Conservation (phyloP, 37 sponge, comb jelly and placozoan species). For the Lycopodina hypogea region DNA sequence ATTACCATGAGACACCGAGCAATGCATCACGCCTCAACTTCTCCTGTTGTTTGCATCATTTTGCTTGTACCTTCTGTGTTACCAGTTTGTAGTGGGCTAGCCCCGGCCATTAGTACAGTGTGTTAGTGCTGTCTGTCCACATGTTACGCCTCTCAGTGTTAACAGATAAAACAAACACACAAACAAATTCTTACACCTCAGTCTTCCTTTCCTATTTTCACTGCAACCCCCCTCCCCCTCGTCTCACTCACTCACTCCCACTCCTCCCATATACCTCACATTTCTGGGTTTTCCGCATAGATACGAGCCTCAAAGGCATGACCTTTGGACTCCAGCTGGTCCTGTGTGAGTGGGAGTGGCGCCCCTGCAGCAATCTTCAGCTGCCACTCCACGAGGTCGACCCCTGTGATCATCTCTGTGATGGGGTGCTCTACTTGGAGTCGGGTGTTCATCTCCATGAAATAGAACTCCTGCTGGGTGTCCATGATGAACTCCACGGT, state of each 20-base stretch:
- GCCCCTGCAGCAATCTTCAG: conserved; percentile 81
- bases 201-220: too few species aligned
- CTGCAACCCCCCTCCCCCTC: too few species aligned
- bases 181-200: too few species aligned
- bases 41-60: background rate
- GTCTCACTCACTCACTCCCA: too few species aligned
- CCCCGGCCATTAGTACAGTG: too few species aligned
- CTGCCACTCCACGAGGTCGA: conserved; percentile 95
- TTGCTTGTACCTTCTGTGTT: background rate
- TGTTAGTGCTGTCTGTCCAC: too few species aligned
- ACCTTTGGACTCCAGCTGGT: conserved; percentile 60
- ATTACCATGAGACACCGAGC: background rate
- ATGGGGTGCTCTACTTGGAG: conserved; percentile 95
- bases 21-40: too few species aligned
- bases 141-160: too few species aligned
- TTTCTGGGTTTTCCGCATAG: conserved; percentile 89
- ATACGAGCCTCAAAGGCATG: conserved; percentile 97
- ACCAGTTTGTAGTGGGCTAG: too few species aligned
- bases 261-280: background rate
- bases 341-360: conserved; percentile 68
- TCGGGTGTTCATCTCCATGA: conserved; percentile 96
- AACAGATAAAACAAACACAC: too few species aligned
- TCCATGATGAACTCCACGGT: conserved; percentile 95
- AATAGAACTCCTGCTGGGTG: conserved; percentile 74
- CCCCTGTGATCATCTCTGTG: conserved; percentile 94